These are phyloP conservation scores for Ormia ochracea DNA, from an alignment of 2,888 invertebrate genomes.

Conservation along the genomic window DNA sequence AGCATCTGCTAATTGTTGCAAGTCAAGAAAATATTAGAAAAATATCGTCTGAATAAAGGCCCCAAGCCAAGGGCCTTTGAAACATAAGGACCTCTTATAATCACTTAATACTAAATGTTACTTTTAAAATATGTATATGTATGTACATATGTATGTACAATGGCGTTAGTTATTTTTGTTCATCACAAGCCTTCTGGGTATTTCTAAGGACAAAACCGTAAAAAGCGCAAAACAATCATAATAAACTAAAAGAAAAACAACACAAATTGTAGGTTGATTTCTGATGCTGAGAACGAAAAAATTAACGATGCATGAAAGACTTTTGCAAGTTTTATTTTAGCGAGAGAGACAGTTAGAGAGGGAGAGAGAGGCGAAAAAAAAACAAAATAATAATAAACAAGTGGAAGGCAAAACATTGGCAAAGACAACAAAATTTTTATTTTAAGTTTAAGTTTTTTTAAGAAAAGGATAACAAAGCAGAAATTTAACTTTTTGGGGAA, in stretches of 20 bases:
- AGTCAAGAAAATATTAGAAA: too few species aligned
- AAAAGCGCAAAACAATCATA: constrained; percentile 40
- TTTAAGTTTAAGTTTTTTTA: neutral
- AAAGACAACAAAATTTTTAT: too few species aligned
- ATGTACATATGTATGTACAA: neutral
- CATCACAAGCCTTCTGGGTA: constrained; percentile 9
- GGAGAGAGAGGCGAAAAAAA: neutral
- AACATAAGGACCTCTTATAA: too few species aligned
- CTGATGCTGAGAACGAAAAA: neutral
- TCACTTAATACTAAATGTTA: too few species aligned
- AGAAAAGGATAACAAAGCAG: neutral
- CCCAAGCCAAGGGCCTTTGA: too few species aligned
- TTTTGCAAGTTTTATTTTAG: neutral
- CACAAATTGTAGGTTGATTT: neutral
- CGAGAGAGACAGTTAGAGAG: neutral
- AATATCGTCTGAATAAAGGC: too few species aligned
- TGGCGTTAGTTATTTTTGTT: constrained; percentile 16
- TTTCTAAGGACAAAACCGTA: constrained; percentile 1
- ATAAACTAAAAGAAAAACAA: neutral
- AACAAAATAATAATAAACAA: neutral
- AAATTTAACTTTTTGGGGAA: neutral
- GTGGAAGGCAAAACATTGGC: neutral
- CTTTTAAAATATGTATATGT: too few species aligned
- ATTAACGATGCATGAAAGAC: constrained; percentile 16
- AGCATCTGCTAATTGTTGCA: too few species aligned